phyloP scores from a whole-genome alignment of 1,140 invertebrate genomes.

The Lepidurus arcticus region DNA sequence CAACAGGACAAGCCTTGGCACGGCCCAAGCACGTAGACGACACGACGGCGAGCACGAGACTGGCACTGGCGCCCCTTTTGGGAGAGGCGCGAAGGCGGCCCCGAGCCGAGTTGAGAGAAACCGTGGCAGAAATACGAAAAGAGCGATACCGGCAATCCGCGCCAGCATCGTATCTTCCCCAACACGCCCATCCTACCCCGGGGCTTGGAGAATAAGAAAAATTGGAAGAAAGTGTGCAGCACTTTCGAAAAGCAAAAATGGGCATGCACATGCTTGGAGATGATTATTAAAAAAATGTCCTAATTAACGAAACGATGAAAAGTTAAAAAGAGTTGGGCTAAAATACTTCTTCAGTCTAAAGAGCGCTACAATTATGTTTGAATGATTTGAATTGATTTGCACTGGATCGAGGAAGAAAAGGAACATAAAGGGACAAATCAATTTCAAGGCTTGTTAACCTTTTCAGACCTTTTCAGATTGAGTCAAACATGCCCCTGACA shows the following conservation, averaged over 20 bases:
- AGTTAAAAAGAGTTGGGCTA: no score
- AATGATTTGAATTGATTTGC: no score
- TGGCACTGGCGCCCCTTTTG: conserved; percentile 16
- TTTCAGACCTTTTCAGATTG: neutral
- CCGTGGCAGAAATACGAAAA: neutral
- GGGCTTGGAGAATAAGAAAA: neutral
- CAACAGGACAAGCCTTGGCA: conserved; percentile 5
- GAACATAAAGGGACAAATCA: neutral
- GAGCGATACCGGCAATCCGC: neutral
- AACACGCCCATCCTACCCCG: neutral
- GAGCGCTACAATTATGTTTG: no score
- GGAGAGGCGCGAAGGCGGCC: neutral
- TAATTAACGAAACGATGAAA: no score
- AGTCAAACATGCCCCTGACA: neutral
- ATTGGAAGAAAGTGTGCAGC: no score
- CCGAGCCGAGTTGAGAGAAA: neutral
- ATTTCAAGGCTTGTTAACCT: conserved; percentile 1
- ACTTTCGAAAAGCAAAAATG: no score
- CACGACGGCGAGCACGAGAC: conserved; percentile 20
- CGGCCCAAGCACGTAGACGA: conserved; percentile 20
- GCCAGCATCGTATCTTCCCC: neutral
- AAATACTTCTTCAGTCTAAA: no score
- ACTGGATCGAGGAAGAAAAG: neutral
- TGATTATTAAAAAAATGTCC: no score
- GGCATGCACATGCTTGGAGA: no score